Conservation (phyloP, 2,797 vertebrate species). For the Leucoraja ocellata region DNA sequence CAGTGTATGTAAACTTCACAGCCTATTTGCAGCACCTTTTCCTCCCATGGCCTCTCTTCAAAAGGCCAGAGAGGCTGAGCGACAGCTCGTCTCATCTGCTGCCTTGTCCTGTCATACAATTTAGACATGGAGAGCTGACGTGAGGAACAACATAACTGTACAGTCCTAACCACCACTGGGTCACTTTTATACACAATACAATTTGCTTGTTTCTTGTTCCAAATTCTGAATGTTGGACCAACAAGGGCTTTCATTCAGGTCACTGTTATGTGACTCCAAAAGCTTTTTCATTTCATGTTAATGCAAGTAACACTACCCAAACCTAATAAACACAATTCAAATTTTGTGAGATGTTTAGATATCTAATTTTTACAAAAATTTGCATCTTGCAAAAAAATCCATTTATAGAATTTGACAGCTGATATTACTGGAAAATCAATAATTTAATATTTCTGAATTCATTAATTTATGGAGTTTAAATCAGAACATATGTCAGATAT, state of each 20-base stretch:
- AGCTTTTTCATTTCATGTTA: background rate
- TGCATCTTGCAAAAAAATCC: background rate
- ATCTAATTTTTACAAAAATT: background rate
- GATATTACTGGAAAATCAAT: background rate
- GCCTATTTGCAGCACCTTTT: slow-evolving; percentile 89
- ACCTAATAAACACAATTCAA: background rate
- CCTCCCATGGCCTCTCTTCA: slow-evolving; percentile 83
- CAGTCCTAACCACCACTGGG: slow-evolving; percentile 57
- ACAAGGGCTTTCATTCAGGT: background rate
- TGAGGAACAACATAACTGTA: slow-evolving; percentile 61
- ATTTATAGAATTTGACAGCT: background rate
- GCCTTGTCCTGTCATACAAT: slow-evolving; percentile 76
- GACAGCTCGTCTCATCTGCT: slow-evolving; percentile 85
- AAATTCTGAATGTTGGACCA: background rate
- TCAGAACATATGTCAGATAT: background rate
- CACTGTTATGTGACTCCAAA: background rate
- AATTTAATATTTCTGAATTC: background rate
- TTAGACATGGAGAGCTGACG: slow-evolving; percentile 58
- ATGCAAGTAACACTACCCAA: background rate
- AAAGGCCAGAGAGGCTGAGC: slow-evolving; percentile 81
- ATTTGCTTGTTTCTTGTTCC: slow-evolving; percentile 45
- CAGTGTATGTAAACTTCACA: slow-evolving; percentile 98
- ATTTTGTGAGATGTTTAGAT: background rate
- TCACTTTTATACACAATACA: slow-evolving; percentile 51
- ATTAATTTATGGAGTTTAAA: background rate